Conservation (phyloP, 2,888 invertebrate species). For the Biston betularia region DNA sequence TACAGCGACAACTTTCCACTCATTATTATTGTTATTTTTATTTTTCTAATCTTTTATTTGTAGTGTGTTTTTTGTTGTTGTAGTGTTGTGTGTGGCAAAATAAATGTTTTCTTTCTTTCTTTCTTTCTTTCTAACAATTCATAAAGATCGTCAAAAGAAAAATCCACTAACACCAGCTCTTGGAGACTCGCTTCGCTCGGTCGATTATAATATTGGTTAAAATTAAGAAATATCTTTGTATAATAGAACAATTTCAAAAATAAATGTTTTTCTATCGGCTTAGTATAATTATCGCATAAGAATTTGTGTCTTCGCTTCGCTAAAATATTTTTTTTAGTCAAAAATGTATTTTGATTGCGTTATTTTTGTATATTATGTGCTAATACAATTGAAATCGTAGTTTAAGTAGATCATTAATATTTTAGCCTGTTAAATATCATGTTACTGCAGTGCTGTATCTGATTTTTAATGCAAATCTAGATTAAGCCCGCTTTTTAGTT, state of each 20-base stretch:
- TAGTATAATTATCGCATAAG: neutral
- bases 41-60: no score
- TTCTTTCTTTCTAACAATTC: no score
- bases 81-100: no score
- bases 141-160: no score
- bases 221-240: no score
- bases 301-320: neutral
- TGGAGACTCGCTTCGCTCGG: no score
- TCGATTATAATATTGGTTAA: no score
- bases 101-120: no score
- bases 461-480: neutral
- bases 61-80: no score
- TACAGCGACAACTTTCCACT: no score
- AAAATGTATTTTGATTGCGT: neutral
- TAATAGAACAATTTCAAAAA: neutral
- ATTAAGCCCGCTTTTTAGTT: neutral
- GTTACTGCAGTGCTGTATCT: neutral
- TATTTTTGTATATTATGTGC: slow-evolving; percentile 8
- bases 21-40: no score
- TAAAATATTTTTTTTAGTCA: neutral
- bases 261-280: neutral
- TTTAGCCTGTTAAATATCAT: neutral
- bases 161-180: no score
- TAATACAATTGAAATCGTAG: slow-evolving; percentile 4
- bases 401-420: slow-evolving; percentile 1